Base-by-base conservation (phyloP, 2,888 invertebrate species). In the Dascillus cervinus region DNA sequence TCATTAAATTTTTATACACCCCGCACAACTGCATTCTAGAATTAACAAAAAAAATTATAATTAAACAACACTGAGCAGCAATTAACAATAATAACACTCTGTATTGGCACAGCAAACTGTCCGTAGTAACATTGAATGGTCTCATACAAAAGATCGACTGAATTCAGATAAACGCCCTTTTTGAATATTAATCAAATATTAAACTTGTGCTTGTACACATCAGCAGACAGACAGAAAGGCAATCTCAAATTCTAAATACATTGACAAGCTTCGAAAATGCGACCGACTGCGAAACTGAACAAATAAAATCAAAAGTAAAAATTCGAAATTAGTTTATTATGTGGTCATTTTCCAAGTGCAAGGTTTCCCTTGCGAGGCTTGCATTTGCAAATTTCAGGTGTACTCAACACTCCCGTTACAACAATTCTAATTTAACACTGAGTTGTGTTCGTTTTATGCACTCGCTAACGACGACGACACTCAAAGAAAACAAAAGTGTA, bases 171-270 rank as follows among this genome's bases (percentile, higher is more conserved):
- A 43, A 44, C 44, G 41, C 42, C 43, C 34, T 33, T 23, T 28
- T 35, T n/a, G n/a, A n/a, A n/a, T n/a, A n/a, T n/a, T 36, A 43
- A 41, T 43, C 46, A 46, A 44, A 40, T 41, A 45, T 46, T 37
- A 44, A 44, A 29, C 43, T 41, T 42, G 46, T 39, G 45, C 29
- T 40, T 50, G 50, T 46, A 50, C 50, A 46, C 37, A 47, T n/a
- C n/a, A 39, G 43, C 39, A 37, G 48, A 49, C 46, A 37, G 44
- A 49, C 44, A 46, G 49, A 47, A 47, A 43, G 41, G 47, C 42
- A 48, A 47, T 48, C 45, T 42, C 43, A 48, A 50, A 49, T 42
- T 47, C 46, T 50, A 46, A 41, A 44, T 48, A 51, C 51, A 51
- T 35, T 43, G 44, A 50, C 38, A 51, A 51, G 51, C 51, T 40